These are phyloP conservation scores for Acridotheres tristis DNA, from an alignment of 2,797 vertebrate genomes.

Conservation along the genomic window DNA sequence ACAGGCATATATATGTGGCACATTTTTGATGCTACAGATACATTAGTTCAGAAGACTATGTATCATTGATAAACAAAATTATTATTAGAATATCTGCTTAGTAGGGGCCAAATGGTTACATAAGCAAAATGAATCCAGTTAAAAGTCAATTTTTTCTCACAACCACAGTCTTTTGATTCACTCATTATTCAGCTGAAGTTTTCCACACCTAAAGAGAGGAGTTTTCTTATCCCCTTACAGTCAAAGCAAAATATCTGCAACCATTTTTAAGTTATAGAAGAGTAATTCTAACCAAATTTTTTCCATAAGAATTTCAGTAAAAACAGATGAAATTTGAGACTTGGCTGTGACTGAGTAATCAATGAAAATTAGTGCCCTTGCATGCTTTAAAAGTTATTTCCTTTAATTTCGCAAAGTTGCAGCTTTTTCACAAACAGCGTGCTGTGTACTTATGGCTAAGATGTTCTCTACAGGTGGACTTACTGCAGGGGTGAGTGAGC, in stretches of 20 bases:
- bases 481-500: background rate
- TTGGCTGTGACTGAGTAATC: slow-evolving; percentile 18
- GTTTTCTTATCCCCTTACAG: background rate
- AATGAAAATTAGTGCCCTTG: slow-evolving; percentile 41
- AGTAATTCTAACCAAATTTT: slow-evolving; percentile 51
- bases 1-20: background rate
- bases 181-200: slow-evolving; percentile 48
- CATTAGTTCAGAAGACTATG: background rate
- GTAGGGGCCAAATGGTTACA: slow-evolving; percentile 17
- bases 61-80: slow-evolving; percentile 6
- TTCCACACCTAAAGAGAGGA: slow-evolving; percentile 33
- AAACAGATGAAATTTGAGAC: slow-evolving; percentile 49
- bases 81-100: background rate
- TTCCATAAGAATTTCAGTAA: slow-evolving; percentile 45
- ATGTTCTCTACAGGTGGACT: background rate
- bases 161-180: slow-evolving; percentile 55
- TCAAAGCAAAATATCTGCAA: slow-evolving; percentile 41
- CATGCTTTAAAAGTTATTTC: background rate
- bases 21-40: background rate
- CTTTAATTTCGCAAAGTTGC: background rate
- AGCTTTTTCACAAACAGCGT: background rate
- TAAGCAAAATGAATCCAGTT: slow-evolving; percentile 50
- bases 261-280: slow-evolving; percentile 58
- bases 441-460: background rate
- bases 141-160: slow-evolving; percentile 40